Evolutionary conservation across 1,140 invertebrate species (phyloP).

Genomic region (Trachymyrmex septentrionalis): DNA sequence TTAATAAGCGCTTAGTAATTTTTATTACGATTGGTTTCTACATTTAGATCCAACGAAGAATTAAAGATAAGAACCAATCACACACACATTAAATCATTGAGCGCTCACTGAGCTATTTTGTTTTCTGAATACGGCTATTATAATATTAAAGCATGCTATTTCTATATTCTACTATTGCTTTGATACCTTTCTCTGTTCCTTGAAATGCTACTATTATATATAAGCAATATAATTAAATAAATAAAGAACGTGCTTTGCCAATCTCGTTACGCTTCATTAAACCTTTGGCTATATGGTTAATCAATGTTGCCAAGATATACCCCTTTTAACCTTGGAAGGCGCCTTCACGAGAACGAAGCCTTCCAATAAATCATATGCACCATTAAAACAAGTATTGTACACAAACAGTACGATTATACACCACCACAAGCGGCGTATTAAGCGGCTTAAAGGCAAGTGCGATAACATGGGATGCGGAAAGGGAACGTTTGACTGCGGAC

Average conservation of each 20-base stretch:
- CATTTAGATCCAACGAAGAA: too few species aligned
- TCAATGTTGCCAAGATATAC: neutral
- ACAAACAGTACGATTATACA: constrained; percentile 80
- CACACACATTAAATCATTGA: too few species aligned
- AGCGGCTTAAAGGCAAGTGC: constrained; percentile 70
- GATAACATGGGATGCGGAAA: constrained; percentile 49
- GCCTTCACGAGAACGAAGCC: constrained; percentile 7
- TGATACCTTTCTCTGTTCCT: neutral
- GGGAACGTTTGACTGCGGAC: constrained; percentile 65
- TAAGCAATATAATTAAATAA: constrained; percentile 5
- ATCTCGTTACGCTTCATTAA: constrained; percentile 6
- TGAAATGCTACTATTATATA: neutral
- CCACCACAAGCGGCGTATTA: constrained; percentile 71
- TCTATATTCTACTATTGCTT: neutral
- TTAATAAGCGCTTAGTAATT: too few species aligned
- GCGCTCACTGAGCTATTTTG: too few species aligned
- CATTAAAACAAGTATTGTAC: constrained; percentile 72
- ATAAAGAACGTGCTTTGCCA: neutral
- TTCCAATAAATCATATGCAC: constrained; percentile 11
- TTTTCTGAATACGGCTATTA: too few species aligned
- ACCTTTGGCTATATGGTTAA: neutral
- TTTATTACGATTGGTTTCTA: too few species aligned
- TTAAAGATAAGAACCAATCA: too few species aligned
- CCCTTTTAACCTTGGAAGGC: neutral
- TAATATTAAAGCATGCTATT: neutral